Evolutionary conservation across 2,113 vertebrate species (phyloP).

Genomic region (Salvator merianae): DNA sequence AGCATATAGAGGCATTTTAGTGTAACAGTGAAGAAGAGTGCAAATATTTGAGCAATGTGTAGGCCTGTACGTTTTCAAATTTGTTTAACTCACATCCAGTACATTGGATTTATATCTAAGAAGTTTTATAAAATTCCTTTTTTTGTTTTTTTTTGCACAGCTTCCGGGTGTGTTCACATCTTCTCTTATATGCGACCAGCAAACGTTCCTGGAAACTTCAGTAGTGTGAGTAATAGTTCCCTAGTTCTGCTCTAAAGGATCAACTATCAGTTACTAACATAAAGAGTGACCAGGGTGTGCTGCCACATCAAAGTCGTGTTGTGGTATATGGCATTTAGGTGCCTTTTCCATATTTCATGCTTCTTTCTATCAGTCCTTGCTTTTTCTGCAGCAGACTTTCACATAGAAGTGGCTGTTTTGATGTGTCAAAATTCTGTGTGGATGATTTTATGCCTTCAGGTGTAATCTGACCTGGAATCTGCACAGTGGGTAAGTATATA

Average conservation of each 20-base stretch:
- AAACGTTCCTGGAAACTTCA: neutral
- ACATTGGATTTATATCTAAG: neutral
- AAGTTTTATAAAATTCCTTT: neutral
- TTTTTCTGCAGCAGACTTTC: neutral
- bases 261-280: neutral
- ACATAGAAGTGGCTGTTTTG: neutral
- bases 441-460: neutral
- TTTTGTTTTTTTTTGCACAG: neutral
- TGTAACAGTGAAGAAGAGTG: neutral
- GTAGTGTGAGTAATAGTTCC: neutral
- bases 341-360: neutral
- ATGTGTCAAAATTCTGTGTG: neutral
- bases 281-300: neutral
- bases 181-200: neutral
- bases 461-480: neutral
- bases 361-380: neutral
- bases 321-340: neutral
- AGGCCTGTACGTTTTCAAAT: neutral
- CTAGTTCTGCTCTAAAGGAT: neutral
- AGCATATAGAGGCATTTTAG: neutral
- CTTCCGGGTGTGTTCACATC: neutral
- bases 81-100: conserved; percentile 1
- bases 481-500: too few relatives aligned
- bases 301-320: neutral
- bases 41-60: conserved; percentile 29